Evolutionary conservation across 2,113 vertebrate genomes (phyloP).

Genomic region (Elanus axillaris): DNA sequence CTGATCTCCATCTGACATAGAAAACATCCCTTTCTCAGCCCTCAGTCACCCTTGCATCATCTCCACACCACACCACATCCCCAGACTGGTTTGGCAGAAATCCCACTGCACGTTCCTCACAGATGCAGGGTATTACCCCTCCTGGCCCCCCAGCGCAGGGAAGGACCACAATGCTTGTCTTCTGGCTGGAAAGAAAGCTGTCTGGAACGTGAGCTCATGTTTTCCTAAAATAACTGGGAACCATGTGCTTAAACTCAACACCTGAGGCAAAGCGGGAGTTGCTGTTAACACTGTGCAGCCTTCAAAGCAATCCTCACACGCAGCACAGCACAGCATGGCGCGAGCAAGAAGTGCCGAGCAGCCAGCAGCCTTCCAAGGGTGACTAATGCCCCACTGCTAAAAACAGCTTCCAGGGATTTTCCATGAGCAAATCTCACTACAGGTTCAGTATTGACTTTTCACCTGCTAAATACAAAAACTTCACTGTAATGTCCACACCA

Average conservation of each 20-base stretch:
- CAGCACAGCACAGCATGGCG: background rate
- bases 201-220: constrained; percentile 33
- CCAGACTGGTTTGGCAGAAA: fast-evolving
- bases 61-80: fast-evolving
- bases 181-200: background rate
- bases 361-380: constrained; percentile 37
- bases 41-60: fast-evolving
- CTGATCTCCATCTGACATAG: background rate
- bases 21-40: background rate
- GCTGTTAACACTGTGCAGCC: background rate
- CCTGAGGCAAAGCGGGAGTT: constrained; percentile 55
- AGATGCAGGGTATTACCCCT: background rate
- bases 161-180: background rate
- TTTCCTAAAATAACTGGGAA: constrained; percentile 60
- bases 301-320: background rate
- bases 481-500: background rate
- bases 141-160: background rate
- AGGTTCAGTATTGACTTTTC: background rate
- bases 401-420: constrained; percentile 60
- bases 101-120: background rate
- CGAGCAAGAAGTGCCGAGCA: background rate
- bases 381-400: constrained; percentile 55
- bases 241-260: constrained; percentile 33
- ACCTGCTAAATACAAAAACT: constrained; percentile 41
- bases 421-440: constrained; percentile 37